These are phyloP conservation scores for Atethmia centrago DNA, from an alignment of 2,888 invertebrate genomes.

Conservation along the genomic window DNA sequence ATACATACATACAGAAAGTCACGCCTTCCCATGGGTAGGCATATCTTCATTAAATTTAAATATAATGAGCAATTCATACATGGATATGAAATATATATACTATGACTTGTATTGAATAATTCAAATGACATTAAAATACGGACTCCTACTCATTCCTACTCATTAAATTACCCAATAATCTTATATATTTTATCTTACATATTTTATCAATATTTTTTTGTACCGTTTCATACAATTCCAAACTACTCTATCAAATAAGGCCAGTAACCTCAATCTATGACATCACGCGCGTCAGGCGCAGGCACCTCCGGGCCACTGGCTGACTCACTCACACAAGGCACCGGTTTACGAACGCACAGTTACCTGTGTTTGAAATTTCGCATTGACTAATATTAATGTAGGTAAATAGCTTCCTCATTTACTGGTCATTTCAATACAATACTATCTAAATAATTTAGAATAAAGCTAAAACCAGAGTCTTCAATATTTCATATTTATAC, in stretches of 20 bases:
- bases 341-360: slow-evolving; percentile 44
- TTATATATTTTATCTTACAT: slow-evolving; percentile 65
- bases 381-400: slow-evolving; percentile 53
- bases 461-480: slow-evolving; percentile 85
- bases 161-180: slow-evolving; percentile 62
- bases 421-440: slow-evolving; percentile 58
- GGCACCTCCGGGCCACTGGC: slow-evolving; percentile 62
- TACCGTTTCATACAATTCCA: slow-evolving; percentile 68
- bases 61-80: slow-evolving; percentile 63
- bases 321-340: slow-evolving; percentile 68
- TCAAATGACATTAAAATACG: slow-evolving; percentile 49
- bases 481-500: slow-evolving; percentile 61
- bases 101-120: slow-evolving; percentile 40
- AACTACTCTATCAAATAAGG: slow-evolving; percentile 72
- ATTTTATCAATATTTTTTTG: slow-evolving; percentile 62
- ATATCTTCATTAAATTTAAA: slow-evolving; percentile 29
- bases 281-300: slow-evolving; percentile 61
- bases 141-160: slow-evolving; percentile 53
- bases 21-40: not conserved
- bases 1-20: slow-evolving; percentile 4
- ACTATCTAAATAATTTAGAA: slow-evolving; percentile 78
- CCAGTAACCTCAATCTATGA: slow-evolving; percentile 67
- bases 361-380: slow-evolving; percentile 54
- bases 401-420: slow-evolving; percentile 54
- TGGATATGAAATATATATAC: slow-evolving; percentile 50